phyloP scores from a whole-genome alignment of 37 sponge, comb jelly and placozoan genomes.

The Chondrilla cf. caribensis region DNA sequence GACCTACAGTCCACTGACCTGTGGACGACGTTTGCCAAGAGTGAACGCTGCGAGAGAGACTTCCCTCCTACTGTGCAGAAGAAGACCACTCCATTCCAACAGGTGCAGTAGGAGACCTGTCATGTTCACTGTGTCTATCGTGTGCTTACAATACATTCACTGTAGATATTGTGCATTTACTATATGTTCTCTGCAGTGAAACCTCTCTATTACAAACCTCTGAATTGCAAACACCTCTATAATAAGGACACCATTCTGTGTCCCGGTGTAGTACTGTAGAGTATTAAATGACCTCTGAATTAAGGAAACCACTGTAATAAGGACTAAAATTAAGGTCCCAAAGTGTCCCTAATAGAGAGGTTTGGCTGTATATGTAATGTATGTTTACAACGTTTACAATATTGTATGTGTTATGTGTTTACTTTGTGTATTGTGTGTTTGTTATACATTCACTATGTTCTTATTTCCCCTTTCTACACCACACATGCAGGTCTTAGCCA shows the following conservation, averaged over 20 bases:
- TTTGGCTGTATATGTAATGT: no score
- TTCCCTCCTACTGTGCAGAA: constrained; percentile 74
- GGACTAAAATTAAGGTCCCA: no score
- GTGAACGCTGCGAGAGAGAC: constrained; percentile 85
- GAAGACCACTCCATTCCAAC: constrained; percentile 84
- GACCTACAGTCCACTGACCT: constrained; percentile 56
- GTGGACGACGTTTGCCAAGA: constrained; percentile 74
- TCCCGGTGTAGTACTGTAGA: no score
- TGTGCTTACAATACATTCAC: not conserved
- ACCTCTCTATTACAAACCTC: no score
- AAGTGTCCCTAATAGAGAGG: no score
- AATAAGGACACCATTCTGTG: no score
- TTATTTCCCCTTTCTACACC: not conserved
- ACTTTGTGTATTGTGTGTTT: not conserved
- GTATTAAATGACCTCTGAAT: no score
- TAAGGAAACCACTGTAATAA: no score
- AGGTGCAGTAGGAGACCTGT: constrained; percentile 24
- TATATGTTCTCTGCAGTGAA: no score
- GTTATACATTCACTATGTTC: not conserved
- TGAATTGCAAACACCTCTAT: no score
- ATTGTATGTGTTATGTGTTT: not conserved
- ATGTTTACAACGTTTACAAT: no score
- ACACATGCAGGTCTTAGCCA: constrained; percentile 40
- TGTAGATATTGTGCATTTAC: no score
- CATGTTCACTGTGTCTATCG: not conserved